A percentile compares a stretch with the other conserved stretches of the same genome.
These are phyloP conservation scores for Metallyticus violacea DNA, from an alignment of 2,888 invertebrate genomes.

Conservation along the genomic window DNA sequence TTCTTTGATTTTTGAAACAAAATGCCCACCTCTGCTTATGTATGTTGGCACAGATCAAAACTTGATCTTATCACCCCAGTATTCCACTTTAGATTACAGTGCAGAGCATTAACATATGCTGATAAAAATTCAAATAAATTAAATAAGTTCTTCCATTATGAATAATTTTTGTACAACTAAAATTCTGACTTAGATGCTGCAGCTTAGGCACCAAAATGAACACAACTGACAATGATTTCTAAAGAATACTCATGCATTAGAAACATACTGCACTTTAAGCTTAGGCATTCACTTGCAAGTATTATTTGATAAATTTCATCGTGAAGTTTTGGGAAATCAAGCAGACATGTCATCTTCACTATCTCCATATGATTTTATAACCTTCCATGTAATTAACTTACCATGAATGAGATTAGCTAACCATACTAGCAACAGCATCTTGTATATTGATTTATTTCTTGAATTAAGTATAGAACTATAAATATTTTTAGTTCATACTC, in stretches of 20 bases:
- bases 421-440: neutral
- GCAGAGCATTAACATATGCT: neutral
- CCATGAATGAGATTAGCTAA: neutral
- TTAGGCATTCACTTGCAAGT: neutral
- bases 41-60: no score
- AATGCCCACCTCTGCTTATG: neutral
- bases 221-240: neutral
- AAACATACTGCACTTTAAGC: neutral
- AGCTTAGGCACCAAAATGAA: neutral
- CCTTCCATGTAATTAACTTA: neutral
- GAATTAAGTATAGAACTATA: no score
- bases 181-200: neutral
- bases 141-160: neutral
- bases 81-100: no score
- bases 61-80: no score
- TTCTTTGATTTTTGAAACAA: no score
- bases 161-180: neutral
- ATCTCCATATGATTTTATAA: no score
- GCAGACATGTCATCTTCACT: neutral
- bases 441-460: neutral
- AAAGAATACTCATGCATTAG: constrained; percentile 3
- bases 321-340: neutral
- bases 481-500: no score
- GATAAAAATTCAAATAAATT: neutral
- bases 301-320: neutral